Percentiles rank a stretch among this genome's conserved stretches.
phyloP scores from a whole-genome alignment of 2,888 invertebrate genomes.

The Oscheius sp. region DNA sequence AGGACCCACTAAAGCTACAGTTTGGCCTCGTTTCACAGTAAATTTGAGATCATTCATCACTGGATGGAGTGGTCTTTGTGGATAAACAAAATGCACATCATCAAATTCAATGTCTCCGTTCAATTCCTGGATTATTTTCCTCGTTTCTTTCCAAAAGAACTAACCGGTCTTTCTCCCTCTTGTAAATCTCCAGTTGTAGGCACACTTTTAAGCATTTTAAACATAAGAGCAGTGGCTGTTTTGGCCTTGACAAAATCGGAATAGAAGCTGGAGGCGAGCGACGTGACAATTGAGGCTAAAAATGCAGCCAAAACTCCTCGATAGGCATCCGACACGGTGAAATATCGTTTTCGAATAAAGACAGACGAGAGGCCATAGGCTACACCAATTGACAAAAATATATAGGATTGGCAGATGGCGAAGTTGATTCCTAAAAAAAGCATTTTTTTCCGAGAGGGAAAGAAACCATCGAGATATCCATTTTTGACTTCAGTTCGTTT shows the following conservation, averaged over 20 bases:
- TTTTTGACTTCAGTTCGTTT: constrained; percentile 43
- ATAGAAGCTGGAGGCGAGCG: constrained; percentile 61
- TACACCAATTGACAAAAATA: constrained; percentile 50
- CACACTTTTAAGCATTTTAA: constrained; percentile 67
- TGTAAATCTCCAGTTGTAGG: constrained; percentile 69
- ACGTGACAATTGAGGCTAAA: constrained; percentile 49
- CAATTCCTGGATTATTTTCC: constrained; percentile 52
- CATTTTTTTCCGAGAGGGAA: constrained; percentile 38
- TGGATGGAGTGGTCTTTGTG: constrained; percentile 61
- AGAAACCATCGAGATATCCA: constrained; percentile 27
- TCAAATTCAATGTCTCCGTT: constrained; percentile 70
- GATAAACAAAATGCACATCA: constrained; percentile 71
- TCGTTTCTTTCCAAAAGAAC: background rate
- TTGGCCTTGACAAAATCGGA: constrained; percentile 72
- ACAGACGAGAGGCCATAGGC: constrained; percentile 52
- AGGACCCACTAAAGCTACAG: constrained; percentile 71
- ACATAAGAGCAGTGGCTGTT: constrained; percentile 70
- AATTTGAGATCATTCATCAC: constrained; percentile 15
- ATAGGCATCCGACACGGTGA: constrained; percentile 22
- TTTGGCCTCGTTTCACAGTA: constrained; percentile 33
- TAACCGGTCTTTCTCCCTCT: constrained; percentile 40
- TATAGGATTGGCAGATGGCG: constrained; percentile 51
- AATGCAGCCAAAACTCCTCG: constrained; percentile 48
- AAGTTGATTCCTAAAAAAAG: constrained; percentile 45
- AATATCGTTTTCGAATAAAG: constrained; percentile 38